Base-by-base conservation (phyloP, 2,888 invertebrate genomes). In the Cerastis rubricosa region DNA sequence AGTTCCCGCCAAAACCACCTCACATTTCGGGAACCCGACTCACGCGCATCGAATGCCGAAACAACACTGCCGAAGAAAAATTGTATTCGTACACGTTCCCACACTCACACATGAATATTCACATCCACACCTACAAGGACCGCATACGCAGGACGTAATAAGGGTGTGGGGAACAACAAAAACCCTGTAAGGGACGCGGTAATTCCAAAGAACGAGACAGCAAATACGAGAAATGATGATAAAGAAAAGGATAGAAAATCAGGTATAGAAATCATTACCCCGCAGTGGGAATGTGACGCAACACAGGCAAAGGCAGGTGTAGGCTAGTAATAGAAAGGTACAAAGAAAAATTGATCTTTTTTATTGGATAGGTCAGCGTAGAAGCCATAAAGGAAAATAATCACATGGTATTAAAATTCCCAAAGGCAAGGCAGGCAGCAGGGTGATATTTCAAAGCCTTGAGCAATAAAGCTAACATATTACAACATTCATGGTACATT, bases 251-350 rank as follows among this genome's bases (percentile, higher is more conserved):
- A 95, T 83, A 85, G 77, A 92, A 85, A 86, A 92, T 91, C 92
- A 94, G 93, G 94, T 94, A 94, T 91, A 92, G 87, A 92, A 94
- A 93, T 93, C 93, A 92, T 89, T 94, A 94, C 95, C 94, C 94
- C 91, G 90, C 87, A 92, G 92, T 93, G 94, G 93, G 94, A 92
- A 93, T 92, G 92, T 94, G 94, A 94, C 92, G 94, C 94, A 96
- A 95, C 92, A 90, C 92, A 92, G 83, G 89, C 90, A 90, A 92
- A 91, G 93, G 96, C 96, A 96, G 96, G 96, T 96, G 96, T 94
- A 94, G 87, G 92, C 89, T 91, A 88, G 91, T 91, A 94, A 91
- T 92, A 91, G 90, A 92, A 93, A 91, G 88, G 91, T 92, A 95
- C 93, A 94, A 95, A 94, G 93, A 93, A 93, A 93, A 93, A 91